Evolutionary conservation across 2,797 vertebrate species (phyloP), one percentile per base, ranked within the genome.

Genomic region (Florisuga fusca): DNA sequence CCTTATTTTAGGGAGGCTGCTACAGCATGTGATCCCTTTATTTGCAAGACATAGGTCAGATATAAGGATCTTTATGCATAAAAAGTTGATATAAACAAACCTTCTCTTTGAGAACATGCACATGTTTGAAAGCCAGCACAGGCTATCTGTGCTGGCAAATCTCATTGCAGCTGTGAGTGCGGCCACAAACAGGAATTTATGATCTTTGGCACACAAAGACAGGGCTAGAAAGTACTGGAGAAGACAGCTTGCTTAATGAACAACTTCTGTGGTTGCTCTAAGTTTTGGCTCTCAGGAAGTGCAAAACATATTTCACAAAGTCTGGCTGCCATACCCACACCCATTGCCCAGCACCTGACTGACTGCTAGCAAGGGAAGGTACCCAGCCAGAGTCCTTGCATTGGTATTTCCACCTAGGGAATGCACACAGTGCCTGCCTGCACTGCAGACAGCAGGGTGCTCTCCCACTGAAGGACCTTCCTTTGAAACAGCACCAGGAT

Each of bases 1-100:
- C 73, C 59, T 74, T 85, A 69, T 38, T 91, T 94, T 41, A 73
- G 89, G 22, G 27, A 80, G 36, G 29, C 25, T 46, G 48, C 31
- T 68, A 75, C 2, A 7, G 72, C 58, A 75, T 2, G 33, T n/a
- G 68, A 77, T 20, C 45, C 23, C 63, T 84, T 72, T 57, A 87
- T 48, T 81, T 89, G 68, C 75, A 89, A 68, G 68, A 88, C 57
- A 50, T 14, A 62, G 50, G 83, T 41, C 84, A 87, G 48, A 84
- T 46, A 48, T 10, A 89, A 87, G 41, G 66, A 86, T 67, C 79
- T 88, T 73, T 91, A 79, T 74, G 87, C 93, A 84, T 74, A 81
- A 85, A 93, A 93, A 33, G 36, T 23, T 88, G 64, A 78, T 71
- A 68, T 76, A 95, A 97, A 95, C 77, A 95, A 95, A 86, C 50